These are phyloP conservation scores for Morpho deidamia DNA, from an alignment of 2,888 invertebrate genomes.

Conservation along the genomic window DNA sequence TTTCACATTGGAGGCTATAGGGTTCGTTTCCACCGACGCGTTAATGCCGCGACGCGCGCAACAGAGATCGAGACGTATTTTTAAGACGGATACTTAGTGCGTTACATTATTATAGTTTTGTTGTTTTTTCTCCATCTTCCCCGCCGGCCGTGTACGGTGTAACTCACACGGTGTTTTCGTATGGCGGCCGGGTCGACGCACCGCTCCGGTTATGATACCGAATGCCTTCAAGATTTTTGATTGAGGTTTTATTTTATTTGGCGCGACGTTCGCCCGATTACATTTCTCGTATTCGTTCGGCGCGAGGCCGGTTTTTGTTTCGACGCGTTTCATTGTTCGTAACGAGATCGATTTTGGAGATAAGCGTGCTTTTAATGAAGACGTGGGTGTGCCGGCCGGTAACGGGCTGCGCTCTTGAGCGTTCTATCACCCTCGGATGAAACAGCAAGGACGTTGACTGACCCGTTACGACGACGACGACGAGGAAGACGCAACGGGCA, in stretches of 20 bases:
- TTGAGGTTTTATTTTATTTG: slow-evolving; percentile 75
- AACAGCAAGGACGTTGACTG: too few species aligned
- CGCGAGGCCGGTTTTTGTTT: slow-evolving; percentile 69
- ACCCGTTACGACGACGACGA: too few species aligned
- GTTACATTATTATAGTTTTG: slow-evolving; percentile 73
- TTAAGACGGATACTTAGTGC: slow-evolving; percentile 76
- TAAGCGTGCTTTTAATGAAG: slow-evolving; percentile 69
- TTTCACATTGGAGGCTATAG: slow-evolving; percentile 5
- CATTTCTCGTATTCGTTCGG: slow-evolving; percentile 72
- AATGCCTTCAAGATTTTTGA: slow-evolving; percentile 72
- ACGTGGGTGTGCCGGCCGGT: slow-evolving; percentile 59
- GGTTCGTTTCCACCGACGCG: slow-evolving; percentile 41
- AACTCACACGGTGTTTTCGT: slow-evolving; percentile 64
- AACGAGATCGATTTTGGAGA: slow-evolving; percentile 73
- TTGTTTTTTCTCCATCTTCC: slow-evolving; percentile 55
- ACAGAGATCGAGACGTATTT: slow-evolving; percentile 66
- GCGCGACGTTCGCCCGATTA: slow-evolving; percentile 66
- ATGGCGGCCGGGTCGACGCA: slow-evolving; percentile 68
- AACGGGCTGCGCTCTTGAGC: slow-evolving; percentile 12
- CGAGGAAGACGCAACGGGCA: too few species aligned
- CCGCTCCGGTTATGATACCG: slow-evolving; percentile 70
- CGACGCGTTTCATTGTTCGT: slow-evolving; percentile 72
- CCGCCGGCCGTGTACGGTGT: slow-evolving; percentile 59
- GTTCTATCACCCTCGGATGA: background rate
- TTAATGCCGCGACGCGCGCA: slow-evolving; percentile 67